phyloP scores from a whole-genome alignment of 1,140 invertebrate species.

The Lysiphlebus fabarum region DNA sequence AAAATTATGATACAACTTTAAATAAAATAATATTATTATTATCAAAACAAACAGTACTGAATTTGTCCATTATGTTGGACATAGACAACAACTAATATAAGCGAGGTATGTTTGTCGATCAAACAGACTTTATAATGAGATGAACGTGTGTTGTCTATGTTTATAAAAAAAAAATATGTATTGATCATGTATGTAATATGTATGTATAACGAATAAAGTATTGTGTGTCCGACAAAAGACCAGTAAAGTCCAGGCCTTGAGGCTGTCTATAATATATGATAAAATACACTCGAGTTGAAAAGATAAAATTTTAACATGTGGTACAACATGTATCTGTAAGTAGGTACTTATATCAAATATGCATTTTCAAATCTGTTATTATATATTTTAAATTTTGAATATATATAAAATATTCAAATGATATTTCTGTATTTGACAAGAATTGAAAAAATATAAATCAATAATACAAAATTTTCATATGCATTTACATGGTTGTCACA shows the following conservation, averaged over 20 bases:
- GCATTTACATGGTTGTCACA: too few relatives aligned
- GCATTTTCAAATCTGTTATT: not conserved
- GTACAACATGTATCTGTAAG: too few relatives aligned
- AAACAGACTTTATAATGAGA: slow-evolving; percentile 43
- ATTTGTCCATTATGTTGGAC: not conserved
- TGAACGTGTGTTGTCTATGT: slow-evolving; percentile 32
- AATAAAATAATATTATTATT: too few relatives aligned
- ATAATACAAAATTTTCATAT: too few relatives aligned
- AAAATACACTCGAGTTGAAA: not conserved
- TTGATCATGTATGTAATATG: slow-evolving; percentile 34
- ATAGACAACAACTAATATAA: not conserved
- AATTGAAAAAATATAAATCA: slow-evolving; percentile 33
- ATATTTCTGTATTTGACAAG: slow-evolving; percentile 32
- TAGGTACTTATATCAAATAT: not conserved
- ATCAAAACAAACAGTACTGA: too few relatives aligned
- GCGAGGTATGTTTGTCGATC: slow-evolving; percentile 34
- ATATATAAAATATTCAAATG: slow-evolving; percentile 27
- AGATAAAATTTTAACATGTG: not conserved
- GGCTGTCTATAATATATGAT: not conserved
- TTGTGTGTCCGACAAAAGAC: slow-evolving; percentile 36
- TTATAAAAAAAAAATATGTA: slow-evolving; percentile 32
- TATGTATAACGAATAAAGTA: slow-evolving; percentile 20
- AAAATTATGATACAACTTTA: too few relatives aligned
- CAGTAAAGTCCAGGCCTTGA: slow-evolving; percentile 4
- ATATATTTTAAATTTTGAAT: not conserved